Percentiles rank a stretch among this genome's conserved stretches.
Conservation (phyloP, 2,888 invertebrate genomes). For the Athalia rosae region DNA sequence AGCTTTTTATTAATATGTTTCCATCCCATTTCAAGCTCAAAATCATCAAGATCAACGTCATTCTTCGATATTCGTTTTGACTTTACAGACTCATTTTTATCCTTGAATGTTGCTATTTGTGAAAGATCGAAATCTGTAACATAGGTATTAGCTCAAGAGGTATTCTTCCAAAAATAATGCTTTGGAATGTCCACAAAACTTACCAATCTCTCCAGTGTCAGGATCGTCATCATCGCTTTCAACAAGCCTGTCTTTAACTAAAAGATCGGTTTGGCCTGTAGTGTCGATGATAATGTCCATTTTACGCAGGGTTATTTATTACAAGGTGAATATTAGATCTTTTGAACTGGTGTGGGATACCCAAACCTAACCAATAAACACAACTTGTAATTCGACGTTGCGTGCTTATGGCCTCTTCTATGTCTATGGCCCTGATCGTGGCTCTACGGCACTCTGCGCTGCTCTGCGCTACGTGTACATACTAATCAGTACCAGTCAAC, state of each 20-base stretch:
- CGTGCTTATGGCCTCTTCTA: too few species aligned
- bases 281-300: conserved; percentile 80
- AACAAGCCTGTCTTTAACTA: conserved; percentile 68
- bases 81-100: conserved; percentile 11
- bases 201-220: conserved; percentile 50
- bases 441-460: too few species aligned
- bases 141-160: conserved; percentile 23
- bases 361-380: too few species aligned
- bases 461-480: too few species aligned
- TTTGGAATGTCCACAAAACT: conserved; percentile 36
- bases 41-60: conserved; percentile 67
- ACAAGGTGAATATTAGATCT: too few species aligned
- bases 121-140: conserved; percentile 53
- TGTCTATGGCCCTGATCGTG: too few species aligned
- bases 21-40: conserved; percentile 71
- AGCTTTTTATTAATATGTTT: conserved; percentile 65
- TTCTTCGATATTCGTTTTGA: conserved; percentile 49
- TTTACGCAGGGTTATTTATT: not conserved
- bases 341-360: too few species aligned
- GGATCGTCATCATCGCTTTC: conserved; percentile 63
- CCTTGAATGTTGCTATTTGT: conserved; percentile 34
- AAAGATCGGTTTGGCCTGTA: conserved; percentile 74
- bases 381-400: too few species aligned
- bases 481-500: too few species aligned
- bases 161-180: conserved; percentile 3